phyloP scores from a whole-genome alignment of 2,888 invertebrate genomes.

The Dexiosoma caninum region DNA sequence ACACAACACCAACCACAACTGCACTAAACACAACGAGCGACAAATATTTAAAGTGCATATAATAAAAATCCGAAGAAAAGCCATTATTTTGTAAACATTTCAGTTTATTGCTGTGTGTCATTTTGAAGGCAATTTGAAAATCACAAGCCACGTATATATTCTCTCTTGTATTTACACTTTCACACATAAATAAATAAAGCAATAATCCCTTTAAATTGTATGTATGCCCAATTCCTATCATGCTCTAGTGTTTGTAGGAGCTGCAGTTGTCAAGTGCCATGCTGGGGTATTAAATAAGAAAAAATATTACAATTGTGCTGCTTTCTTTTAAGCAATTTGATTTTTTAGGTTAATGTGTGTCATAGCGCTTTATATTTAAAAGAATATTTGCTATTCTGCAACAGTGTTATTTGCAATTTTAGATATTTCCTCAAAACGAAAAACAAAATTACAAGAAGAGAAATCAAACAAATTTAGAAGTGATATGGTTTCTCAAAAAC shows the following conservation, averaged over 20 bases:
- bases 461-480: no score
- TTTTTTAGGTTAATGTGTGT: slow-evolving; percentile 44
- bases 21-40: neutral
- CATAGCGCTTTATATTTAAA: slow-evolving; percentile 41
- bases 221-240: neutral
- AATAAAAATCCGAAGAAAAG: slow-evolving; percentile 32
- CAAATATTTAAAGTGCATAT: slow-evolving; percentile 26
- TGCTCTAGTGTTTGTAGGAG: neutral
- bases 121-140: slow-evolving; percentile 40
- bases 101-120: slow-evolving; percentile 39
- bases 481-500: no score
- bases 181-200: neutral
- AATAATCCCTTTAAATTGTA: no score
- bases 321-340: neutral
- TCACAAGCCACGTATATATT: neutral
- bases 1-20: neutral
- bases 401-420: neutral
- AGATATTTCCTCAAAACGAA: neutral
- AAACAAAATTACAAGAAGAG: no score
- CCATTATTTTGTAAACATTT: slow-evolving; percentile 23
- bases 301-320: neutral
- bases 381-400: neutral
- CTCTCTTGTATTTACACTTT: neutral
- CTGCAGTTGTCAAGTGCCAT: neutral
- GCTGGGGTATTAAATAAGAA: neutral